Evolutionary conservation across 2,113 vertebrate species (phyloP).

Genomic region (Brachyhypopomus gauderio): DNA sequence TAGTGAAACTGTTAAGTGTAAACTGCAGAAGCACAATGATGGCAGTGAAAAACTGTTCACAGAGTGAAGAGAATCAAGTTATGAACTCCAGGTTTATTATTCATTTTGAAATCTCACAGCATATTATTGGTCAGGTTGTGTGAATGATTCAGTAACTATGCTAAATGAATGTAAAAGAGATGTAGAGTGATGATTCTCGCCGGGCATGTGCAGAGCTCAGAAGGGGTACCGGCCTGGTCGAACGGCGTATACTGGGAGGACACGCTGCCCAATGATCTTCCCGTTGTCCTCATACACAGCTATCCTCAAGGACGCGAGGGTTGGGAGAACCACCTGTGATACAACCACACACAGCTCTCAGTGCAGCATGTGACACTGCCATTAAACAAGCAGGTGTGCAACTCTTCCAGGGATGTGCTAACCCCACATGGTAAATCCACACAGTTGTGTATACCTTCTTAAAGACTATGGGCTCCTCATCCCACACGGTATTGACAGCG

Average conservation of each 20-base stretch:
- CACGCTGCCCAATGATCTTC: conserved; percentile 95
- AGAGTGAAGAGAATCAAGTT: neutral
- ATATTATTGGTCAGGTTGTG: no score
- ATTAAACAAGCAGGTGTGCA: neutral
- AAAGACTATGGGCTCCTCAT: conserved; percentile 95
- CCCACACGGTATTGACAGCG: conserved; percentile 94
- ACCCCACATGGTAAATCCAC: neutral
- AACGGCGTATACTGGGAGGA: conserved; percentile 93
- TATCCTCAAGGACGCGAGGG: conserved; percentile 90
- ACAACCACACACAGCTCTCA: neutral
- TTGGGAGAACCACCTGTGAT: conserved; percentile 88
- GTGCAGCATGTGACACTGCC: neutral
- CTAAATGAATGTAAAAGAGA: neutral
- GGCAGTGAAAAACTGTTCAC: neutral
- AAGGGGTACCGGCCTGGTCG: conserved; percentile 81
- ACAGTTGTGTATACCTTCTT: conserved; percentile 82
- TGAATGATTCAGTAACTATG: no score
- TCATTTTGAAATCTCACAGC: no score
- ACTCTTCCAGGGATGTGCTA: neutral
- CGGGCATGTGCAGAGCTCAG: neutral
- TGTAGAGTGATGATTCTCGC: no score
- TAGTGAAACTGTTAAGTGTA: neutral
- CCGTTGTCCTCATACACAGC: conserved; percentile 96
- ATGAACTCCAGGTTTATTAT: no score
- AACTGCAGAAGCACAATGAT: neutral